Percentiles rank a stretch among this genome's conserved stretches.
These are phyloP conservation scores for Stramonita haemastoma DNA, from an alignment of 2,888 invertebrate species.

Conservation along the genomic window DNA sequence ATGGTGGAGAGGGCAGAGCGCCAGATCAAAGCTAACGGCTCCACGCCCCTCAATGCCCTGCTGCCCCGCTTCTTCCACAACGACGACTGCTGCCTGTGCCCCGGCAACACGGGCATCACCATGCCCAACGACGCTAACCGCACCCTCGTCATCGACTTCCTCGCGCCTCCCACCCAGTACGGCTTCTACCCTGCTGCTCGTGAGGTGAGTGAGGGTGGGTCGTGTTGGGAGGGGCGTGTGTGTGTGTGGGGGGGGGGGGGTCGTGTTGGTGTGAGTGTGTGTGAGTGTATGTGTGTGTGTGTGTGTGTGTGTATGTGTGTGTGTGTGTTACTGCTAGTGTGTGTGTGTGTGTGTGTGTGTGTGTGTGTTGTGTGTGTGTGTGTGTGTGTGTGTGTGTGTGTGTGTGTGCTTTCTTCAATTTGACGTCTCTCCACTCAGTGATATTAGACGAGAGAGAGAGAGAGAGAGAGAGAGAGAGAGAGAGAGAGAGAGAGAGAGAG, in stretches of 20 bases:
- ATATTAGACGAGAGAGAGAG: not conserved
- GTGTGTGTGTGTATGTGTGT: not conserved
- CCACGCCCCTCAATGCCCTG: constrained; percentile 54
- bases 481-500: not conserved
- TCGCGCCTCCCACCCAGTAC: constrained; percentile 53
- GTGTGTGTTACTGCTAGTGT: not conserved
- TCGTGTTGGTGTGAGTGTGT: not conserved
- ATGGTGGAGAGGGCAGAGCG: constrained; percentile 52
- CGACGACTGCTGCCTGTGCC: constrained; percentile 53
- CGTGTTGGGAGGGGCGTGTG: not conserved
- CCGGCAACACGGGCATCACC: constrained; percentile 50
- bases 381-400: not conserved
- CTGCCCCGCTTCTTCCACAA: constrained; percentile 54
- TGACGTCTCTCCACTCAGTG: too few relatives aligned
- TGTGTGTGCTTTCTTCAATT: not conserved
- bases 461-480: not conserved
- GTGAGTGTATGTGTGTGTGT: not conserved
- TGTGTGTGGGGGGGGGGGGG: not conserved
- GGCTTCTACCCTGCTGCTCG: constrained; percentile 54
- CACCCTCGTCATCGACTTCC: constrained; percentile 55
- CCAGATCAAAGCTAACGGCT: constrained; percentile 50
- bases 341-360: constrained; percentile 9
- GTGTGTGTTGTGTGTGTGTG: not conserved
- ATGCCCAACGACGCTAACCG: constrained; percentile 49
- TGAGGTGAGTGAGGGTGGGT: constrained; percentile 38